Conservation (phyloP, 1,140 invertebrate genomes). For the Galleria mellonella region DNA sequence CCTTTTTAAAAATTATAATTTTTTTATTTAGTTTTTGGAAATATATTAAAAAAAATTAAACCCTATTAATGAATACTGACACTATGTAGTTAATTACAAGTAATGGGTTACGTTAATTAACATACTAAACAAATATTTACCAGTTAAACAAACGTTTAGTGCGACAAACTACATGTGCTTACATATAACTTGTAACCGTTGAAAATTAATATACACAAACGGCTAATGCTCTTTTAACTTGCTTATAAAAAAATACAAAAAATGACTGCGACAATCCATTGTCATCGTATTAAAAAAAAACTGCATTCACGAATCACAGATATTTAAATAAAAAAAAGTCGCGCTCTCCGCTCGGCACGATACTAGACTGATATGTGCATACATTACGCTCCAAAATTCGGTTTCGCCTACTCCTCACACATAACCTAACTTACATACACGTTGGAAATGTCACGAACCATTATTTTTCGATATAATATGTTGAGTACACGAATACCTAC, state of each 20-base stretch:
- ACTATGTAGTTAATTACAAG: too few species aligned
- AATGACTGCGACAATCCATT: slow-evolving; percentile 18
- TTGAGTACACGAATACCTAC: slow-evolving; percentile 46
- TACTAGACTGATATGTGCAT: slow-evolving; percentile 54
- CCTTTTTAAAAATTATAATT: too few species aligned
- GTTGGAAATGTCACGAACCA: slow-evolving; percentile 66
- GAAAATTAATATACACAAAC: slow-evolving; percentile 7
- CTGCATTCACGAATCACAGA: slow-evolving; percentile 60
- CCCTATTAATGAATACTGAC: too few species aligned
- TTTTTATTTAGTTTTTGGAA: too few species aligned
- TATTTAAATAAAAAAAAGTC: slow-evolving; percentile 32
- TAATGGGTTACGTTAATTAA: too few species aligned
- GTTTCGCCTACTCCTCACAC: slow-evolving; percentile 11
- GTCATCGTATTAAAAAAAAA: slow-evolving; percentile 28
- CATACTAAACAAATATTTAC: too few species aligned
- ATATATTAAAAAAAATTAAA: too few species aligned
- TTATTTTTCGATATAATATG: slow-evolving; percentile 43
- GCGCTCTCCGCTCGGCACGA: slow-evolving; percentile 26
- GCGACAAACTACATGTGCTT: too few species aligned
- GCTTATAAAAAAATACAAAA: slow-evolving; percentile 32
- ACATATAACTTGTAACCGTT: neutral
- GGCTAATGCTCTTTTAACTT: slow-evolving; percentile 8
- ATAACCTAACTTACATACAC: slow-evolving; percentile 37
- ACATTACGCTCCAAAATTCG: slow-evolving; percentile 14
- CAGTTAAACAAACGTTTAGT: too few species aligned